Evolutionary conservation across 2,113 vertebrate genomes (phyloP), one percentile per base, ranked within the genome.

Genomic region (Tenrec ecaudatus): DNA sequence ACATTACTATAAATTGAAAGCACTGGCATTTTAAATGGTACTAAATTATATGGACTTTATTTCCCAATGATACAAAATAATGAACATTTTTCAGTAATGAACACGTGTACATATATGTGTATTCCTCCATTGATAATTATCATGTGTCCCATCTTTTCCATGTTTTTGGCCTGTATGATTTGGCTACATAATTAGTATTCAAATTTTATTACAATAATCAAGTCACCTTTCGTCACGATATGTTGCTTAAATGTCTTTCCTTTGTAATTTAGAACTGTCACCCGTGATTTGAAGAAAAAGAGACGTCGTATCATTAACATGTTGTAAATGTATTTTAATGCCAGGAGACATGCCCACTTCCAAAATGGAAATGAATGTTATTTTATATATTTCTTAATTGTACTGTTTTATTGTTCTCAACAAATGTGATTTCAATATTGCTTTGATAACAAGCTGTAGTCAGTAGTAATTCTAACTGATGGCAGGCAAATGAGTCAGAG

Each of bases 381-480:
- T 93, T 97, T 95, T 94, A 89, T 66, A 7, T 96, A 88, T 87
- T 95, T 96, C 83, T 95, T 96, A 96, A 96, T 96, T 97, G 87
- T 94, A 58, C 69, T 94, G 68, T 86, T 96, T 97, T 93, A 53
- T 96, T 97, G 68, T 96, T 98, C 76, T 92, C 90, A 96, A 95
- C 85, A 92, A 95, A 94, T 96, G 91, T 89, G 91, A 96, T 94
- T 96, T 96, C 69, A 88, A 64, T 97, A 97, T 80, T 36, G 86
- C 90, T 82, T 94, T 83, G 96, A 88, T 97, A 97, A 97, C 96
- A 96, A 94, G 79, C 93, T 92, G 3, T 92, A 96, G 90, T 60
- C 96, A 89, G 80, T 57, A 95, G 87, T 97, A 97, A 86, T 96
- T 97, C 92, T 95, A 92, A 96, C 95, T 96, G 1, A 95, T n/a